phyloP scores from a whole-genome alignment of 2,797 vertebrate genomes.

The Darevskia nairensis region DNA sequence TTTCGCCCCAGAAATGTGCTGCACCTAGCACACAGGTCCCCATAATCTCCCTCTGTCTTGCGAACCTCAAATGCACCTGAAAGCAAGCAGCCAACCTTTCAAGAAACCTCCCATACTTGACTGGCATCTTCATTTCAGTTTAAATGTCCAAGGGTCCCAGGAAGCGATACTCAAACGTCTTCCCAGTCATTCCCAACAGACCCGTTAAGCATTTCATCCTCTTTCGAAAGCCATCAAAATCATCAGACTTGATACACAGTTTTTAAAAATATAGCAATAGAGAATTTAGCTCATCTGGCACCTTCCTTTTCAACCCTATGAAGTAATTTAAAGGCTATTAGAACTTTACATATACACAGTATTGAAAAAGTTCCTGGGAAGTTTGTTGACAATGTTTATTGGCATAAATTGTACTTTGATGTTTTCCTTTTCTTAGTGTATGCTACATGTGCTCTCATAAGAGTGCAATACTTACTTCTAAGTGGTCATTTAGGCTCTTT shows the following conservation, averaged over 20 bases:
- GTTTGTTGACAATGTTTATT: neutral
- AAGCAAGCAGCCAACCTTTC: constrained; percentile 43
- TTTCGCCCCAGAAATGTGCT: neutral
- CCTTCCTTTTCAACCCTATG: constrained; percentile 40
- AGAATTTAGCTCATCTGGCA: constrained; percentile 55
- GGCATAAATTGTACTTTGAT: no score
- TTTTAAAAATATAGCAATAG: neutral
- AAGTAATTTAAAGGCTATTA: constrained; percentile 49
- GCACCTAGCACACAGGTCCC: neutral
- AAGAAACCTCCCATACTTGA: constrained; percentile 18
- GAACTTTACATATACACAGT: constrained; percentile 50
- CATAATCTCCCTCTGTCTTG: neutral
- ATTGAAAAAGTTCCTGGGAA: neutral
- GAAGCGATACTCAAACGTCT: constrained; percentile 29
- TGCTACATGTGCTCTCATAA: neutral
- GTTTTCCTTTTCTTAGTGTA: neutral
- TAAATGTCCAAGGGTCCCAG: constrained; percentile 37
- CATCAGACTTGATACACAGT: constrained; percentile 59
- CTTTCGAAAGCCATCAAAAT: constrained; percentile 64
- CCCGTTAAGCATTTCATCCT: constrained; percentile 56
- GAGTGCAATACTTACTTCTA: neutral
- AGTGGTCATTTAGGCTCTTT: neutral
- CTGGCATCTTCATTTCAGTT: constrained; percentile 38
- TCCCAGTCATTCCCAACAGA: constrained; percentile 50
- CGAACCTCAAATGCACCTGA: neutral